A percentile compares a stretch with the other conserved stretches of the same genome.
These are phyloP conservation scores for Planococcus citri DNA, from an alignment of 1,140 invertebrate species.

Conservation along the genomic window DNA sequence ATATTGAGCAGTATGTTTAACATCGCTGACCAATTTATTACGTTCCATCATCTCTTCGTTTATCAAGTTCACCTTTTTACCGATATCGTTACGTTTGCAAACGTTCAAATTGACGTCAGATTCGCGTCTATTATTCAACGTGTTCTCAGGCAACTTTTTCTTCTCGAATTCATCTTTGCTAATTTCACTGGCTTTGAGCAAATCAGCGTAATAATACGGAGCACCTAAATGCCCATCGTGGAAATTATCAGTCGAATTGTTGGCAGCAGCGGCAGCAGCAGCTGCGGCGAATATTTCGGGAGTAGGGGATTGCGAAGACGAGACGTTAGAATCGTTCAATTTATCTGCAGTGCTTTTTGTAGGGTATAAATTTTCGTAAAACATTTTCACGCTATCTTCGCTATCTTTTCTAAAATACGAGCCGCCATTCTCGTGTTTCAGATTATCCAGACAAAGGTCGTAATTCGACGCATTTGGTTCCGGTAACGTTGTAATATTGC, in stretches of 20 bases:
- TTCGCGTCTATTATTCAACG: conserved; percentile 39
- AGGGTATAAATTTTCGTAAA: conserved; percentile 1
- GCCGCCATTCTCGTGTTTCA: neutral
- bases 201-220: conserved; percentile 77
- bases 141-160: neutral
- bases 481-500: neutral
- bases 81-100: conserved; percentile 57
- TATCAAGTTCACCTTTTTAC: conserved; percentile 66
- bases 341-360: neutral
- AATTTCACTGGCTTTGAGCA: conserved; percentile 35
- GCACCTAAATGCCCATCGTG: conserved; percentile 35
- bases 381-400: neutral
- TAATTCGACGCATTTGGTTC: neutral
- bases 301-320: neutral
- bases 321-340: neutral
- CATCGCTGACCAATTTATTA: conserved; percentile 45
- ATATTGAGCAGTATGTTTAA: conserved; percentile 51
- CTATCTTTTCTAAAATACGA: neutral
- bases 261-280: neutral
- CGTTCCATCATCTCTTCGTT: conserved; percentile 34
- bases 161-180: neutral
- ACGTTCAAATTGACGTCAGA: conserved; percentile 29
- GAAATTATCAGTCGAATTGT: neutral
- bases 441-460: neutral
- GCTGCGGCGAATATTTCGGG: neutral